phyloP scores from a whole-genome alignment of 2,888 invertebrate species.

The Oithona nana region DNA sequence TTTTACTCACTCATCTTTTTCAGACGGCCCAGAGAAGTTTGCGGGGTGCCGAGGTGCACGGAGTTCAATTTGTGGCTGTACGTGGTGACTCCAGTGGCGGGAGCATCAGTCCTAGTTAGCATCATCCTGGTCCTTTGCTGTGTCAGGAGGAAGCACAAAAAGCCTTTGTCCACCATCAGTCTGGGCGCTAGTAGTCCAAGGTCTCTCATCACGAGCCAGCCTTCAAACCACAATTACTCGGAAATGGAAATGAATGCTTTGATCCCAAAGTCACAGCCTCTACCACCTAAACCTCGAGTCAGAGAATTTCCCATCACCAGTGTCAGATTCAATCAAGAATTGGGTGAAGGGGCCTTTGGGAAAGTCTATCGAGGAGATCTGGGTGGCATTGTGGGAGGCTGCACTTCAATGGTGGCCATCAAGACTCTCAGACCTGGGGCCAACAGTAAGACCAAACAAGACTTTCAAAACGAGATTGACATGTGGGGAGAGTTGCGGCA shows the following conservation, averaged over 20 bases:
- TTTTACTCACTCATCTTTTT: not conserved
- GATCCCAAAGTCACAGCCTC: constrained; percentile 28
- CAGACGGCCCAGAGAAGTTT: constrained; percentile 20
- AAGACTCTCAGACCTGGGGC: constrained; percentile 87
- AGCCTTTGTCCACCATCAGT: constrained; percentile 18
- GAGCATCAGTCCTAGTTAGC: constrained; percentile 16
- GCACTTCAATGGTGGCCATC: constrained; percentile 53
- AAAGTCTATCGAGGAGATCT: constrained; percentile 91
- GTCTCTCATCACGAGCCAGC: constrained; percentile 16
- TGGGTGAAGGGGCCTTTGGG: constrained; percentile 89
- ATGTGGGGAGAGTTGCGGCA: constrained; percentile 82
- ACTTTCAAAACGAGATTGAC: constrained; percentile 83
- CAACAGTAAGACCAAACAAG: constrained; percentile 68
- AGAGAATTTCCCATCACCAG: constrained; percentile 69
- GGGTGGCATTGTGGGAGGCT: constrained; percentile 27
- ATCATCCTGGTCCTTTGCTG: constrained; percentile 19
- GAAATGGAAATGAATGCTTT: constrained; percentile 66
- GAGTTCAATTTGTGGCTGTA: constrained; percentile 17
- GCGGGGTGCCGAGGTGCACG: constrained; percentile 20
- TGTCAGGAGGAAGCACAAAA: constrained; percentile 19
- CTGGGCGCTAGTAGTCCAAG: not conserved
- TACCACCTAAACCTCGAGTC: constrained; percentile 34
- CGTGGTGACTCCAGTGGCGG: constrained; percentile 10
- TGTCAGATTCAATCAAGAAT: constrained; percentile 66
- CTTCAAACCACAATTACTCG: constrained; percentile 19